These are phyloP conservation scores for Hypanus sabinus DNA, from an alignment of 2,113 vertebrate genomes.

Conservation along the genomic window DNA sequence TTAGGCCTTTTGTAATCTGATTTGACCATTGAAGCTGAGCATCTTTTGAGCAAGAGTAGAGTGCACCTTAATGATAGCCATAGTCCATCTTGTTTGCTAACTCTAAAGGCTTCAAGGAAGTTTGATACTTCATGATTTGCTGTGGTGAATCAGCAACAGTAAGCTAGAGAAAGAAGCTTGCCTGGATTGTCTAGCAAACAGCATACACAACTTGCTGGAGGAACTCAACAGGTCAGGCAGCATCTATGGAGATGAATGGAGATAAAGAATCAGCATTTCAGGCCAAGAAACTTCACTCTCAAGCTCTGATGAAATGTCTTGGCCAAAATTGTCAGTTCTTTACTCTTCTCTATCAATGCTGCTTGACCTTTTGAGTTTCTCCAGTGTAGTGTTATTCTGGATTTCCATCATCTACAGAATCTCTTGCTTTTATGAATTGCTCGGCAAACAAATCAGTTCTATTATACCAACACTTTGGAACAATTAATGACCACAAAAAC, in stretches of 20 bases:
- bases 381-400: too few relatives aligned
- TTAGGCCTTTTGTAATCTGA: neutral
- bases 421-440: too few relatives aligned
- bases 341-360: too few relatives aligned
- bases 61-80: neutral
- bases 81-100: neutral
- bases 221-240: too few relatives aligned
- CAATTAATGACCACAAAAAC: neutral
- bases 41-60: neutral
- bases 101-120: neutral
- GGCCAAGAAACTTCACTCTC: too few relatives aligned
- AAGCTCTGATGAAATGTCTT: too few relatives aligned
- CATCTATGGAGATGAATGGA: too few relatives aligned
- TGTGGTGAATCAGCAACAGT: neutral
- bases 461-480: neutral
- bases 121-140: neutral
- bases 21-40: neutral
- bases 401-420: too few relatives aligned
- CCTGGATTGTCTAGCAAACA: neutral
- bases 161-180: neutral
- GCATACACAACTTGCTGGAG: too few relatives aligned
- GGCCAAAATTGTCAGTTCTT: too few relatives aligned
- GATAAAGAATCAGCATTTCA: too few relatives aligned
- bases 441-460: neutral
- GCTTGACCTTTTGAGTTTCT: too few relatives aligned